Base-by-base conservation (phyloP, 2,888 invertebrate genomes). In the Drosophila borborema region DNA sequence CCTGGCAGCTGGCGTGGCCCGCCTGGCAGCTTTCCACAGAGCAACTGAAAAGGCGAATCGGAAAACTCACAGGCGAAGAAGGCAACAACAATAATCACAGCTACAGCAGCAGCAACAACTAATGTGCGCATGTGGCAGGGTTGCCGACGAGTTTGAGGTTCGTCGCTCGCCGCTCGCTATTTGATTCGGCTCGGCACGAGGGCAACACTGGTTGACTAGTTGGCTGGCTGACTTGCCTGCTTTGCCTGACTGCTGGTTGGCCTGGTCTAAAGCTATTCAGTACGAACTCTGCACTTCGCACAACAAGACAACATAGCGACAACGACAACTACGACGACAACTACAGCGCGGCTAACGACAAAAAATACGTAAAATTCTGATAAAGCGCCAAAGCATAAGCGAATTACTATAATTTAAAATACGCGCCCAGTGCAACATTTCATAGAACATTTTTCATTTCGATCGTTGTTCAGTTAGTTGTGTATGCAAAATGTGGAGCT, bases 281-380 rank as follows among this genome's bases (percentile, higher is more conserved):
- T 87, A 87, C 90, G 87, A 90, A 87, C 90, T 86, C 87, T 86
- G 90, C 90, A 87, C 86, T 90, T 90, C 89, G 86, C 81, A 90
- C 84, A 87, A 89, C 84, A 83, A 90, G 90, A 87, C 86, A 86
- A 77, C 81, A 79, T 79, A 77, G 82, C 80, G 71, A 80, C 78
- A 71, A 48, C 86, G 78, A 59, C 85, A 71, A 72, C 71, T 65
- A 72, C 81, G 64, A 60, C 74, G 46, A 59, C 86, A 74, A 72
- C 85, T 71, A 66, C 69, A 77, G 61, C 90, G 82, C 86, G 78
- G 72, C 88, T 76, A 72, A 56, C 64, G 75, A 61, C 85, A 54
- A 77, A 87, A 86, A 82, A 68, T 80, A 85, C 85, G 85, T 85
- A 82, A 84, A 85, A 82, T 80, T 77, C 43, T 60, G 63, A 62